A percentile compares a stretch with the other conserved stretches of the same genome.
These are phyloP conservation scores for Hanleya hanleyi DNA, from an alignment of 2,888 invertebrate genomes.

Conservation along the genomic window DNA sequence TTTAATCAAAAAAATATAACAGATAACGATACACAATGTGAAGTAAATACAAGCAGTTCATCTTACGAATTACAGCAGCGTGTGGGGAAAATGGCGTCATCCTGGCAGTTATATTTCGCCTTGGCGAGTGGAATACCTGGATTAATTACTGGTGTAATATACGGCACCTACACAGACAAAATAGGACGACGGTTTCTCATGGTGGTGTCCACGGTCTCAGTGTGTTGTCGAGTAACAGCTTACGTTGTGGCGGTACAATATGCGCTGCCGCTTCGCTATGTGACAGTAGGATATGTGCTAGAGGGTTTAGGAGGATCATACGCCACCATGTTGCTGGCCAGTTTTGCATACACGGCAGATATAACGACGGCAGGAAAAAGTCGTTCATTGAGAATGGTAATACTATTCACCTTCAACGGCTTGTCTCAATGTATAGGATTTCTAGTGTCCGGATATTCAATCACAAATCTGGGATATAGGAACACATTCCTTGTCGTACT, in stretches of 20 bases:
- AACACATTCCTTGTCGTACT: slow-evolving; percentile 28
- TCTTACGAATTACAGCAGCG: not conserved
- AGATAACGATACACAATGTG: not conserved
- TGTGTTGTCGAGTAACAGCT: not conserved
- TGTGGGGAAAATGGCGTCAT: not conserved
- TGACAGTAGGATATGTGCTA: slow-evolving; percentile 27
- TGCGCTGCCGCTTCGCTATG: not conserved
- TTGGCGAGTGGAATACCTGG: not conserved
- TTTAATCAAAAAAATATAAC: not conserved
- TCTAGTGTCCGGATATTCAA: slow-evolving; percentile 31
- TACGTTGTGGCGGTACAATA: slow-evolving; percentile 17
- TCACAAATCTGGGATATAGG: slow-evolving; percentile 33
- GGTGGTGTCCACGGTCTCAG: not conserved
- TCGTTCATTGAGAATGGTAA: no score
- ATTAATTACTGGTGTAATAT: not conserved
- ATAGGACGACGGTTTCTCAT: not conserved
- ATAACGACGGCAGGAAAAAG: slow-evolving; percentile 29
- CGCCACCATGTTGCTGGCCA: slow-evolving; percentile 32
- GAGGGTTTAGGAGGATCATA: slow-evolving; percentile 44
- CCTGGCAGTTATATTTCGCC: slow-evolving; percentile 6
- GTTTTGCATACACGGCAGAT: slow-evolving; percentile 41
- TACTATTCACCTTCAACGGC: no score
- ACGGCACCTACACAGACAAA: not conserved
- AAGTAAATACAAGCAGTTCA: not conserved
- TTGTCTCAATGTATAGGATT: not conserved